Evolutionary conservation across 2,888 invertebrate genomes (phyloP).

Genomic region (Choristoneura rosaceana): DNA sequence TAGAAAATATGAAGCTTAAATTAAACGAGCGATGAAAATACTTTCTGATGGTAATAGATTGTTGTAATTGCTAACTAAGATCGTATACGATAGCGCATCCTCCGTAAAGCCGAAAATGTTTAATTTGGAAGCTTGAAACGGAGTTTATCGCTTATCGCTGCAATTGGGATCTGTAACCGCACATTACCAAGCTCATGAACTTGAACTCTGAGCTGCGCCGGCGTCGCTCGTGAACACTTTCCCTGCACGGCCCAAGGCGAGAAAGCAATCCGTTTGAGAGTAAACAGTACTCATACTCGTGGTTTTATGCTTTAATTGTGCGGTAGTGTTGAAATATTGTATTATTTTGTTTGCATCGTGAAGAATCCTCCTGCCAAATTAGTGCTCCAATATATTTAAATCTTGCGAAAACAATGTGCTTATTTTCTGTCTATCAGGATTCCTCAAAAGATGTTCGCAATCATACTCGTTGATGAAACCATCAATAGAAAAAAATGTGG

Average conservation of each 20-base stretch:
- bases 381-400: too few species aligned
- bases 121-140: not conserved
- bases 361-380: not conserved
- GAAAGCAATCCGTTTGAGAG: constrained; percentile 49
- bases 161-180: constrained; percentile 29
- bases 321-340: not conserved
- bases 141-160: constrained; percentile 27
- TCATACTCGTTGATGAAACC: too few species aligned
- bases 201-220: constrained; percentile 51
- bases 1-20: constrained; percentile 36
- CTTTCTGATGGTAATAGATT: constrained; percentile 28
- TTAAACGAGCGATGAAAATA: constrained; percentile 38
- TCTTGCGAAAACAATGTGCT: not conserved
- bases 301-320: constrained; percentile 17
- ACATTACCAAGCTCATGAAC: constrained; percentile 47
- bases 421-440: not conserved
- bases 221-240: constrained; percentile 54
- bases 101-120: constrained; percentile 25
- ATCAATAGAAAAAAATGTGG: too few species aligned
- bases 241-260: constrained; percentile 49
- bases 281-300: constrained; percentile 14
- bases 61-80: constrained; percentile 25
- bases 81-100: constrained; percentile 11
- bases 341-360: not conserved
- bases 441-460: not conserved